A percentile compares a stretch with the other conserved stretches of the same genome.
phyloP scores from a whole-genome alignment of 2,888 invertebrate species.

The Tenodera sinensis region DNA sequence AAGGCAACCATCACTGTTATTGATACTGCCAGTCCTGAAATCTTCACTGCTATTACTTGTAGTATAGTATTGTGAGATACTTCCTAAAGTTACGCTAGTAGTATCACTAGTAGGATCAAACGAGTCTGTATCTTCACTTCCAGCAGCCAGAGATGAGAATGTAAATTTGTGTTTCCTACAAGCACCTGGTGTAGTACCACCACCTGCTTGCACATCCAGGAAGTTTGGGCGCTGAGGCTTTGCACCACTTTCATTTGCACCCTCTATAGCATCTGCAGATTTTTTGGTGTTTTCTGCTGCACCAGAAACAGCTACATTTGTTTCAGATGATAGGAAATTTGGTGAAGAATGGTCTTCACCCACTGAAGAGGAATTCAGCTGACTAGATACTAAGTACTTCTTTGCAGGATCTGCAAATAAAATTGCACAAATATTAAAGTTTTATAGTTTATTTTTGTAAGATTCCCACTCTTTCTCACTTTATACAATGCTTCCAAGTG shows the following conservation, averaged over 20 bases:
- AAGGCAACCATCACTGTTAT: conserved; percentile 28
- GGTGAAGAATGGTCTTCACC: background rate
- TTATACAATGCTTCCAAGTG: too few relatives aligned
- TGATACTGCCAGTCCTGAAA: conserved; percentile 28
- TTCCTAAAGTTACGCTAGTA: conserved; percentile 33
- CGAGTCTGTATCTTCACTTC: conserved; percentile 40
- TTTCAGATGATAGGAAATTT: background rate
- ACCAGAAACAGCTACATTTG: background rate
- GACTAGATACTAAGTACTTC: conserved; percentile 23
- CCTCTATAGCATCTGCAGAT: conserved; percentile 39
- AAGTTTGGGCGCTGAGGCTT: conserved; percentile 54
- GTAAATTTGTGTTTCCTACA: conserved; percentile 63
- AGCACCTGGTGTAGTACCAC: conserved; percentile 58
- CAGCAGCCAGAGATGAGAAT: conserved; percentile 50
- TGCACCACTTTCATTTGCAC: conserved; percentile 32
- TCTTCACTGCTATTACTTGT: conserved; percentile 43
- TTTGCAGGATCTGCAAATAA: conserved; percentile 22
- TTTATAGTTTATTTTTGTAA: too few relatives aligned
- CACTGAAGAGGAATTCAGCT: conserved; percentile 5
- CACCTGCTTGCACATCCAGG: conserved; percentile 56
- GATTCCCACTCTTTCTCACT: too few relatives aligned
- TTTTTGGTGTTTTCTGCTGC: conserved; percentile 21
- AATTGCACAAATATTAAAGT: too few relatives aligned
- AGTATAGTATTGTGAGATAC: conserved; percentile 7
- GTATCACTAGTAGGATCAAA: conserved; percentile 28